Conservation (phyloP, 2,797 vertebrate genomes). For the Podarcis lilfordi region DNA sequence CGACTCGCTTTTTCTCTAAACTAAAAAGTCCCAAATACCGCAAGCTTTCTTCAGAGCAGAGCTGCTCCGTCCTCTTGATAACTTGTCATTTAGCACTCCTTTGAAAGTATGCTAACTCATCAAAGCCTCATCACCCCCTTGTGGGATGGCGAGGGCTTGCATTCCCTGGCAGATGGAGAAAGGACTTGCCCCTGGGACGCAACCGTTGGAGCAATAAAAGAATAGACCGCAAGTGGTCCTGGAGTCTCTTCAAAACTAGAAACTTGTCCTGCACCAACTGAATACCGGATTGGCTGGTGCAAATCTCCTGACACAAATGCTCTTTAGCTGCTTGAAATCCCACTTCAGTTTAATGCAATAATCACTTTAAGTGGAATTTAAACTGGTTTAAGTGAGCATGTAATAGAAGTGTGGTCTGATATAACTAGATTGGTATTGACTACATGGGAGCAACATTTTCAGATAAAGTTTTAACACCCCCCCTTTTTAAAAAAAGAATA, state of each 20-base stretch:
- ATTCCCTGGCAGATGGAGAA: background rate
- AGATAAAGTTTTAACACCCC: background rate
- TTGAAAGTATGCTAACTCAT: background rate
- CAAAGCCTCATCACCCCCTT: background rate
- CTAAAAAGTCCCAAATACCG: too few relatives aligned
- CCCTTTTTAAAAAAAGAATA: background rate
- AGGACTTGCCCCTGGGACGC: background rate
- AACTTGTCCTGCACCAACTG: background rate
- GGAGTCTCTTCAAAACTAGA: background rate
- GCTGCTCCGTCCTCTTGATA: too few relatives aligned
- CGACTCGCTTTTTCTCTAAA: too few relatives aligned
- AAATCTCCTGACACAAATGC: fast-evolving
- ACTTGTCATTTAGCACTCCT: background rate
- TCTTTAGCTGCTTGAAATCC: background rate
- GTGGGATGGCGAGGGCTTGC: background rate
- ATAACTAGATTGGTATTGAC: background rate
- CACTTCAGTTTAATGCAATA: background rate
- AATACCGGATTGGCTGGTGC: background rate
- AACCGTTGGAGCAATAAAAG: background rate
- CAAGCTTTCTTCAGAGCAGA: too few relatives aligned
- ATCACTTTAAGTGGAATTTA: background rate
- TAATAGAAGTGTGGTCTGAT: background rate
- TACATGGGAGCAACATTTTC: background rate
- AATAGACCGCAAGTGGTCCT: background rate
- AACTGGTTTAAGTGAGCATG: background rate